Conservation (phyloP, 2,113 vertebrate genomes). For the Rhinichthys klamathensis region DNA sequence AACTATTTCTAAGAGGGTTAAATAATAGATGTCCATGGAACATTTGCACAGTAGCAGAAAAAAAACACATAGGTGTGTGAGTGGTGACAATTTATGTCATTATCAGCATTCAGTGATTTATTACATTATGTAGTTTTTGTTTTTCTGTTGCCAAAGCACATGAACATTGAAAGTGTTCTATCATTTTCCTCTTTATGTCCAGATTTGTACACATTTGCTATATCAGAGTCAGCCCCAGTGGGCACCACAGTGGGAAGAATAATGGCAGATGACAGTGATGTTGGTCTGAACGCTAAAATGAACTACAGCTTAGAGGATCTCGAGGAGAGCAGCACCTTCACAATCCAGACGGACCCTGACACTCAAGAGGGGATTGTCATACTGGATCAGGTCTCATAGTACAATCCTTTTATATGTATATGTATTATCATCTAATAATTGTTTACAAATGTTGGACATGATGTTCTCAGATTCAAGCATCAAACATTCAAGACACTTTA, state of each 20-base stretch:
- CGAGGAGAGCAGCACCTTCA: constrained; percentile 77
- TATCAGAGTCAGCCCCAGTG: constrained; percentile 80
- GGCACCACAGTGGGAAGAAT: constrained; percentile 85
- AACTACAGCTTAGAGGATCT: constrained; percentile 84
- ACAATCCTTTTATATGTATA: background rate
- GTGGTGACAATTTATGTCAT: background rate
- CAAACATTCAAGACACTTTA: background rate
- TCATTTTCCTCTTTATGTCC: background rate
- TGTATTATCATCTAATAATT: too few relatives aligned
- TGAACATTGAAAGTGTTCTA: background rate
- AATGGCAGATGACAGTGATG: constrained; percentile 84
- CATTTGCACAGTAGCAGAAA: background rate
- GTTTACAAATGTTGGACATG: background rate
- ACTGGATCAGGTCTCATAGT: constrained; percentile 81
- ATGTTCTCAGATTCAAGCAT: background rate
- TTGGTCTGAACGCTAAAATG: constrained; percentile 87
- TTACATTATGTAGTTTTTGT: background rate
- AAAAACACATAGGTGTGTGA: background rate
- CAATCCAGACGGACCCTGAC: constrained; percentile 79
- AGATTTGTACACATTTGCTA: constrained; percentile 84
- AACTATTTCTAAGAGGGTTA: background rate
- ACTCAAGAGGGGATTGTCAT: constrained; percentile 90
- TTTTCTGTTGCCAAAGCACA: background rate
- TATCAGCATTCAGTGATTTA: background rate
- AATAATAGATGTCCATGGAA: background rate